These are phyloP conservation scores for Leucozona laternaria DNA, from an alignment of 2,888 invertebrate genomes.

Conservation along the genomic window DNA sequence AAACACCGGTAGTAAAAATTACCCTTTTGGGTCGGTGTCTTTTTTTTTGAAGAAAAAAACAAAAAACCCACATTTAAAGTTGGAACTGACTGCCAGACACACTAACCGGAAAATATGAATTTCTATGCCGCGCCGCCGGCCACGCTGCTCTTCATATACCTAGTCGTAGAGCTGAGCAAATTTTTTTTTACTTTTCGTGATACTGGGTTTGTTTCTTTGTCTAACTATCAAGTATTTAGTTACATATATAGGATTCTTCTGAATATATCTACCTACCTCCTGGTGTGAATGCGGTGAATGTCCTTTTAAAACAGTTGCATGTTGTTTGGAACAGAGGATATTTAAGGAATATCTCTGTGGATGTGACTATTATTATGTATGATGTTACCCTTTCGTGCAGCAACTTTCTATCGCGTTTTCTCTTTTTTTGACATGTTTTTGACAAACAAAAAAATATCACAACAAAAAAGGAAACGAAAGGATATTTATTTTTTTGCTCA, in stretches of 20 bases:
- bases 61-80: conserved; percentile 43
- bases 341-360: neutral
- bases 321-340: conserved; percentile 10
- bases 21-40: conserved; percentile 54
- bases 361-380: neutral
- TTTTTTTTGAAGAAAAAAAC: neutral
- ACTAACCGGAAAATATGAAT: conserved; percentile 53
- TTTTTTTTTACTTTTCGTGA: conserved; percentile 47
- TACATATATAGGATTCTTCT: neutral
- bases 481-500: neutral
- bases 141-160: neutral
- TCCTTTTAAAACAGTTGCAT: conserved; percentile 61
- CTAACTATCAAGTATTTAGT: conserved; percentile 9
- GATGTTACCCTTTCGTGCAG: conserved; percentile 68
- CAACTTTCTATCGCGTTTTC: conserved; percentile 72
- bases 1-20: conserved; percentile 64
- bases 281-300: conserved; percentile 71
- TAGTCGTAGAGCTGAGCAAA: conserved; percentile 22
- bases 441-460: conserved; percentile 50
- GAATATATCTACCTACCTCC: conserved; percentile 33
- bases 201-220: conserved; percentile 43
- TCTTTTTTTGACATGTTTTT: conserved; percentile 68
- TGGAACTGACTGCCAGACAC: conserved; percentile 45
- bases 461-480: conserved; percentile 45
- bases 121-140: conserved; percentile 33